Conservation (phyloP, 2,888 invertebrate genomes). For the Sinodicranocentrus sp. region DNA sequence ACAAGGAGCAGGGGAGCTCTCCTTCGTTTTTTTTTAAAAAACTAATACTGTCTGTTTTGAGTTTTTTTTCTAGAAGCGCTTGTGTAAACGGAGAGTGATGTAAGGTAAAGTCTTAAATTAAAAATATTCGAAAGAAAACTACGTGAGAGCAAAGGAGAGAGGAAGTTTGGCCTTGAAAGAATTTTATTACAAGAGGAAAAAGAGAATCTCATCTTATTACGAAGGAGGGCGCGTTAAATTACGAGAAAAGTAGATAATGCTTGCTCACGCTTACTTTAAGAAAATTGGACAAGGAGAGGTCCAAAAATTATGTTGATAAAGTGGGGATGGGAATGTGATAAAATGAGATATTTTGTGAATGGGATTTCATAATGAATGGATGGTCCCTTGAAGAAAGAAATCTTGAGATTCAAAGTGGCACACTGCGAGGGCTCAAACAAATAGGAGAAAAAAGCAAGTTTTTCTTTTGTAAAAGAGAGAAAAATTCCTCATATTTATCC, state of each 20-base stretch:
- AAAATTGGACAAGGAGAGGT: not conserved
- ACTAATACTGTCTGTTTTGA: not conserved
- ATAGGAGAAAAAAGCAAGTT: too few relatives aligned
- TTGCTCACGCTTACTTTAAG: too few relatives aligned
- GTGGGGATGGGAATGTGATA: not conserved
- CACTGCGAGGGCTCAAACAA: too few relatives aligned
- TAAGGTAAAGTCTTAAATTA: slow-evolving; percentile 35
- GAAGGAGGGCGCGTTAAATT: slow-evolving; percentile 20
- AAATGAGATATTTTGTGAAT: not conserved
- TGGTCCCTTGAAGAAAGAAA: too few relatives aligned
- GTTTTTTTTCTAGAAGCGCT: not conserved
- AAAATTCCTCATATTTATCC: too few relatives aligned
- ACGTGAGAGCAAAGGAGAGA: too few relatives aligned
- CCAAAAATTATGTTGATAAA: not conserved
- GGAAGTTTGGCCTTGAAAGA: slow-evolving; percentile 27
- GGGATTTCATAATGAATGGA: too few relatives aligned
- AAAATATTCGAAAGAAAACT: not conserved
- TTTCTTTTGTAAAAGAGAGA: too few relatives aligned
- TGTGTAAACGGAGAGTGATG: not conserved
- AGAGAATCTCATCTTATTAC: slow-evolving; percentile 3
- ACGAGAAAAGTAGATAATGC: not conserved
- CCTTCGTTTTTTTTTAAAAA: not conserved
- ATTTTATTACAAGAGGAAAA: slow-evolving; percentile 40
- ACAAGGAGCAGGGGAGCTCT: too few relatives aligned
- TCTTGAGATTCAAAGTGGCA: too few relatives aligned